Evolutionary conservation across 1,140 invertebrate genomes (phyloP).

Genomic region (Drosophila malerkotliana): DNA sequence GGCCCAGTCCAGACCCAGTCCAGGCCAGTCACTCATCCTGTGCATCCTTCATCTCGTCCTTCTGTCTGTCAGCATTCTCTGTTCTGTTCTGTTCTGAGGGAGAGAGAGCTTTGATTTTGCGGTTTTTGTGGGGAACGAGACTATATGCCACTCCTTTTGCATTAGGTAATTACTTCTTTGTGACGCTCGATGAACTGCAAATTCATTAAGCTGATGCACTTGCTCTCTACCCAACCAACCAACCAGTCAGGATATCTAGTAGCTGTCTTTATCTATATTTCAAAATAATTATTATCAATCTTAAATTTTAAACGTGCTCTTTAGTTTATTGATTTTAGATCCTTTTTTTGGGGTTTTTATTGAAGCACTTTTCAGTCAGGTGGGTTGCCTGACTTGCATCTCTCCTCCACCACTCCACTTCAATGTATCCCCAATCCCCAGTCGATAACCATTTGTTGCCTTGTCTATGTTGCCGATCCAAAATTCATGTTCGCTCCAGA

Average conservation of each 20-base stretch:
- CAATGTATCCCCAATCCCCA: constrained; percentile 2
- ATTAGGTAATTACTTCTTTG: constrained; percentile 81
- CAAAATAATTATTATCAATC: too few species aligned
- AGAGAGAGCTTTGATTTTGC: constrained; percentile 67
- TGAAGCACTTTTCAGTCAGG: constrained; percentile 3
- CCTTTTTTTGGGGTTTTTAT: background rate
- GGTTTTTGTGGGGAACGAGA: constrained; percentile 12
- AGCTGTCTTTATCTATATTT: too few species aligned
- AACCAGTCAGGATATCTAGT: background rate
- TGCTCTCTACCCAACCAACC: background rate
- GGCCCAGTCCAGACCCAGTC: constrained; percentile 8
- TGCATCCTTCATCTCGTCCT: constrained; percentile 20
- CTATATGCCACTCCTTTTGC: constrained; percentile 25
- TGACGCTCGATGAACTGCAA: constrained; percentile 67
- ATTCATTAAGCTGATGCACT: constrained; percentile 73
- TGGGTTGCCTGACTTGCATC: background rate
- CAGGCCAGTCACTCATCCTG: constrained; percentile 36
- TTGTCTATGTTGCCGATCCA: background rate
- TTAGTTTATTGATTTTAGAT: too few species aligned
- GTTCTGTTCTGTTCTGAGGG: constrained; percentile 22
- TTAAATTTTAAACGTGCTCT: too few species aligned
- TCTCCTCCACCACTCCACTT: constrained; percentile 3
- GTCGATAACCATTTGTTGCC: constrained; percentile 15
- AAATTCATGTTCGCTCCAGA: constrained; percentile 5
- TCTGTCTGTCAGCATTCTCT: constrained; percentile 39